Percentiles rank a stretch among this genome's conserved stretches.
Conservation (phyloP, 1,140 invertebrate genomes). For the Dinoponera quadriceps region DNA sequence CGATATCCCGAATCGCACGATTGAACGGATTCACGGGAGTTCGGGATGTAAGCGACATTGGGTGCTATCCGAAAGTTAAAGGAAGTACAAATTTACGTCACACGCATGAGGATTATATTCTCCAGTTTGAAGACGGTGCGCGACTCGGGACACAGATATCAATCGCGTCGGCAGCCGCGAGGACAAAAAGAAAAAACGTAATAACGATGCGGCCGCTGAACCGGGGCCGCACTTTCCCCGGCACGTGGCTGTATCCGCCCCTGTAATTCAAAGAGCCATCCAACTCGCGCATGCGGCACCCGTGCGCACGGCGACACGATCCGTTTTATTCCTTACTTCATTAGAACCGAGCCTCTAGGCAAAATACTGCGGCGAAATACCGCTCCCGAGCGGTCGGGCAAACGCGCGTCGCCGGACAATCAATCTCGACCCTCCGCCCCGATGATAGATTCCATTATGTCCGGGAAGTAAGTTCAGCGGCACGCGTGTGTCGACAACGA, state of each 20-base stretch:
- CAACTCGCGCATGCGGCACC: constrained; percentile 43
- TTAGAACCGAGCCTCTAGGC: constrained; percentile 69
- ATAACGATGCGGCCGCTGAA: constrained; percentile 30
- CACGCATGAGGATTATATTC: too few relatives aligned
- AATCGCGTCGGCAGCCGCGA: constrained; percentile 57
- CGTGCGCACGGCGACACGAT: constrained; percentile 25
- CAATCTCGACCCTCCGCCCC: constrained; percentile 52
- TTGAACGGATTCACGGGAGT: background rate
- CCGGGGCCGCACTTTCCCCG: constrained; percentile 57
- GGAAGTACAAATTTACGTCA: background rate
- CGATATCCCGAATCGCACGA: too few relatives aligned
- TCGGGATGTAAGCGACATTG: background rate
- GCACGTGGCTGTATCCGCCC: constrained; percentile 72
- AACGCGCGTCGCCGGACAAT: constrained; percentile 60
- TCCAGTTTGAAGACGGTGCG: too few relatives aligned
- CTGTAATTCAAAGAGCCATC: constrained; percentile 72
- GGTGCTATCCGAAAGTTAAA: too few relatives aligned
- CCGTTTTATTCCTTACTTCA: constrained; percentile 65
- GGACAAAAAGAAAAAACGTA: constrained; percentile 49
- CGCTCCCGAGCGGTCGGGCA: constrained; percentile 55
- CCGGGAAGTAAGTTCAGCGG: constrained; percentile 19
- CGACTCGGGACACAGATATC: constrained; percentile 44
- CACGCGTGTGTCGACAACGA: constrained; percentile 26
- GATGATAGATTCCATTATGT: constrained; percentile 45
- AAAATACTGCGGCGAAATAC: constrained; percentile 60